Percentiles rank a stretch among this genome's conserved stretches.
These are phyloP conservation scores for Drosophila subpulchrella DNA, from an alignment of 1,140 invertebrate species.

Conservation along the genomic window DNA sequence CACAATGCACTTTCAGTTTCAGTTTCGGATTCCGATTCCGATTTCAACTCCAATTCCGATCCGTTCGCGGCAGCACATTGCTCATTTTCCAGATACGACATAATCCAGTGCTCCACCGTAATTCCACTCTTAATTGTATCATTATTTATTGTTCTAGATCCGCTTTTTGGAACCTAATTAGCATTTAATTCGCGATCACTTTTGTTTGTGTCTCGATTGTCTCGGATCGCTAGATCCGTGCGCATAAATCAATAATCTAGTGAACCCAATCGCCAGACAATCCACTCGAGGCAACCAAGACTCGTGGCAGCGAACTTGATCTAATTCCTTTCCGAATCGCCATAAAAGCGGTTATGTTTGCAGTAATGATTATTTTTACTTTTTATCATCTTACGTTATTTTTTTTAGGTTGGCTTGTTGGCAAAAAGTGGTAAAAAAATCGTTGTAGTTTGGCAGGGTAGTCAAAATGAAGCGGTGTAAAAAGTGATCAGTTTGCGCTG, in stretches of 20 bases:
- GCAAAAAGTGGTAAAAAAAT: not conserved
- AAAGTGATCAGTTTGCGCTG: not conserved
- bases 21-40: conserved; percentile 13
- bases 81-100: conserved; percentile 8
- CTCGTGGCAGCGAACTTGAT: conserved; percentile 66
- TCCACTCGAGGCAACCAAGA: conserved; percentile 37
- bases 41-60: conserved; percentile 41
- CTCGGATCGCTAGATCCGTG: conserved; percentile 59
- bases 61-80: conserved; percentile 36
- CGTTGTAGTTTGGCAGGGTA: not conserved
- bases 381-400: conserved; percentile 21
- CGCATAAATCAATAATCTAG: conserved; percentile 73
- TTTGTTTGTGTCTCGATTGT: conserved; percentile 49
- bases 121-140: conserved; percentile 56
- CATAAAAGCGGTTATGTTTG: conserved; percentile 45
- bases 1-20: conserved; percentile 69
- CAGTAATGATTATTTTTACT: conserved; percentile 1
- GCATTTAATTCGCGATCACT: conserved; percentile 62
- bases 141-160: conserved; percentile 62
- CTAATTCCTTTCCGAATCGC: conserved; percentile 57
- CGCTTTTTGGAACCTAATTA: conserved; percentile 63
- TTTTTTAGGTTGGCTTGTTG: not conserved
- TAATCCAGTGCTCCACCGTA: not conserved
- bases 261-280: conserved; percentile 44
- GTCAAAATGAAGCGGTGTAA: conserved; percentile 2